Conservation (phyloP, 2,888 invertebrate species). For the Hypercompe scribonia region DNA sequence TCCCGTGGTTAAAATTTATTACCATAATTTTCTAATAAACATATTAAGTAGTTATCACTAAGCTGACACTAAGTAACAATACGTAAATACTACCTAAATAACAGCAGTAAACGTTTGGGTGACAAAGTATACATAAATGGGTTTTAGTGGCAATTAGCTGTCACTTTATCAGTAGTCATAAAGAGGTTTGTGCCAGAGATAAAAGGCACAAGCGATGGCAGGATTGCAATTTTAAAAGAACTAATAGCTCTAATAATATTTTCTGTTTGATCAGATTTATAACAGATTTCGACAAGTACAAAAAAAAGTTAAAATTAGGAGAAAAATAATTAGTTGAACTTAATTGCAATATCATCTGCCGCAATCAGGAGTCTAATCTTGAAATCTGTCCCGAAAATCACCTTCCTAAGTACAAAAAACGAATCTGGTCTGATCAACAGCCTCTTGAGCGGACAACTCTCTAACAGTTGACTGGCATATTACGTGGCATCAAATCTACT, state of each 20-base stretch:
- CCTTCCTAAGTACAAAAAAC: neutral
- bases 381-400: neutral
- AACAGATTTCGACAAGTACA: neutral
- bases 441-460: too few species aligned
- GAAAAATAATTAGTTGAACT: too few species aligned
- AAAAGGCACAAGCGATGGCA: slow-evolving; percentile 32
- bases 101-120: slow-evolving; percentile 40
- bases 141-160: slow-evolving; percentile 54
- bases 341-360: too few species aligned
- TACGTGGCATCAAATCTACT: too few species aligned
- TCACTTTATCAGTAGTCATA: slow-evolving; percentile 57
- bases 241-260: neutral
- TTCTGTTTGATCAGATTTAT: too few species aligned
- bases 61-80: neutral
- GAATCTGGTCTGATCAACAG: too few species aligned
- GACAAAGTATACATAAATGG: slow-evolving; percentile 39
- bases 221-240: neutral
- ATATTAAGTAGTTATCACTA: neutral
- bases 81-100: neutral
- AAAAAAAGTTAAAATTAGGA: too few species aligned
- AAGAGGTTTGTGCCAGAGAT: slow-evolving; percentile 34
- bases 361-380: neutral
- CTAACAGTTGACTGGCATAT: too few species aligned
- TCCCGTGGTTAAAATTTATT: neutral
- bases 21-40: neutral